Percentiles rank a stretch among this genome's conserved stretches.
Conservation (phyloP, 2,797 vertebrate species). For the Xiphophorus birchmanni region DNA sequence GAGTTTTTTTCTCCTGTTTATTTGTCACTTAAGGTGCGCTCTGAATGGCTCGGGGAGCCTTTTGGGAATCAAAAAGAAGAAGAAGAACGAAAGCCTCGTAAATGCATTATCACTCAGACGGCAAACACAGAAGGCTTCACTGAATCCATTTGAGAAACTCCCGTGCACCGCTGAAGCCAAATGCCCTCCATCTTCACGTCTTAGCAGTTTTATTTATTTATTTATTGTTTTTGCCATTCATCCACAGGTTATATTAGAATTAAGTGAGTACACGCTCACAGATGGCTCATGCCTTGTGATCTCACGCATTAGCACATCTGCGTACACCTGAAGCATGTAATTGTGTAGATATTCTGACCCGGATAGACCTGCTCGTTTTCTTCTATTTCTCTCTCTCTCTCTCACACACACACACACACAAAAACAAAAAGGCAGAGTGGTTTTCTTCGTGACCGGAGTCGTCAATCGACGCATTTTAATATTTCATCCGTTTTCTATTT, state of each 20-base stretch:
- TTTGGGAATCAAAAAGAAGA: constrained; percentile 37
- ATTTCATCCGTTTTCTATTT: constrained; percentile 71
- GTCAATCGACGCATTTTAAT: constrained; percentile 72
- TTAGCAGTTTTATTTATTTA: not conserved
- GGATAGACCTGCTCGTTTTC: constrained; percentile 10
- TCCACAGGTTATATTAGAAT: constrained; percentile 28
- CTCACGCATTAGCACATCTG: constrained; percentile 28
- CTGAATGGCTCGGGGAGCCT: constrained; percentile 50
- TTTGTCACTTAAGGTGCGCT: constrained; percentile 60
- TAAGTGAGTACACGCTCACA: constrained; percentile 7
- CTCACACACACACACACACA: not conserved
- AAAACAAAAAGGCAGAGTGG: constrained; percentile 26
- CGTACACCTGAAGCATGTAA: constrained; percentile 36
- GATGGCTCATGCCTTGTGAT: not conserved
- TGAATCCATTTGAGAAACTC: constrained; percentile 48
- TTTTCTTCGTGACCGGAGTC: constrained; percentile 52
- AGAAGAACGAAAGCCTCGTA: constrained; percentile 54
- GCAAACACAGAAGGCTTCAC: constrained; percentile 50
- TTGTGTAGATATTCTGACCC: not conserved
- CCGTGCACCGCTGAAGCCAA: constrained; percentile 27
- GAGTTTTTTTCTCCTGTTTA: not conserved
- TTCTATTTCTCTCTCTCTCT: not conserved
- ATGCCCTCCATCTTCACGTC: constrained; percentile 22
- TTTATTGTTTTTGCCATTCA: constrained; percentile 17
- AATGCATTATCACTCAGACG: constrained; percentile 71